Evolutionary conservation across 2,888 invertebrate genomes (phyloP).

Genomic region (Dicyrtoma fusca): DNA sequence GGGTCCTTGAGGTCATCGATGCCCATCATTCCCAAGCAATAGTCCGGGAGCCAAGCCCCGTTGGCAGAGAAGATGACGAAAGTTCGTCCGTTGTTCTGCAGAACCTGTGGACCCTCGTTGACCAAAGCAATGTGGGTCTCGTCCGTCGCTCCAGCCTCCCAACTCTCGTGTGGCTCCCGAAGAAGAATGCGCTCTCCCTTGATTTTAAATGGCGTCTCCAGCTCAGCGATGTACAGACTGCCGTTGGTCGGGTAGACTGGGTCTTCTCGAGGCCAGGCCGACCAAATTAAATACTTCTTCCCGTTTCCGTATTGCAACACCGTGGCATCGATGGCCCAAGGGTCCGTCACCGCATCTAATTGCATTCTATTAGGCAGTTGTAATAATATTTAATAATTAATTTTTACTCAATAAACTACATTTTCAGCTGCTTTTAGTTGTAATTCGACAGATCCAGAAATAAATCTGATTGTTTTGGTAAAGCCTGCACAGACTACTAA

Average conservation of each 20-base stretch:
- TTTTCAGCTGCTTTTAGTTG: too few species aligned
- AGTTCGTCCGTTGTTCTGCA: conserved; percentile 46
- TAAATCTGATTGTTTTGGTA: too few species aligned
- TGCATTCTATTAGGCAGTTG: neutral
- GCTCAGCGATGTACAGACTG: conserved; percentile 49
- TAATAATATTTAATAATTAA: too few species aligned
- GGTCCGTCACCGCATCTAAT: conserved; percentile 15
- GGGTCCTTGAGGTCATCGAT: conserved; percentile 45
- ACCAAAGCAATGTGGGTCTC: conserved; percentile 10
- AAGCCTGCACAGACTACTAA: too few species aligned
- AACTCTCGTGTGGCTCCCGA: conserved; percentile 40
- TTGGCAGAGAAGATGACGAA: conserved; percentile 52
- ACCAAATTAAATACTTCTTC: conserved; percentile 50
- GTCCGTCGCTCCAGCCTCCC: conserved; percentile 44
- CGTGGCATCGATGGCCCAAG: conserved; percentile 30
- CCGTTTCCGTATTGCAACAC: conserved; percentile 47
- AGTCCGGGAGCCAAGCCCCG: conserved; percentile 52
- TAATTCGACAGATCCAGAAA: too few species aligned
- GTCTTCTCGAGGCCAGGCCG: conserved; percentile 49
- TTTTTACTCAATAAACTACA: too few species aligned
- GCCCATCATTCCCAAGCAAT: conserved; percentile 50
- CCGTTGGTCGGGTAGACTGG: conserved; percentile 50
- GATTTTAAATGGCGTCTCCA: conserved; percentile 51
- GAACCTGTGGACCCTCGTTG: conserved; percentile 51
- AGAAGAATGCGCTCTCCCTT: conserved; percentile 45